Evolutionary conservation across 2,888 invertebrate genomes (phyloP).

Genomic region (Hemicrepidius hirtus): DNA sequence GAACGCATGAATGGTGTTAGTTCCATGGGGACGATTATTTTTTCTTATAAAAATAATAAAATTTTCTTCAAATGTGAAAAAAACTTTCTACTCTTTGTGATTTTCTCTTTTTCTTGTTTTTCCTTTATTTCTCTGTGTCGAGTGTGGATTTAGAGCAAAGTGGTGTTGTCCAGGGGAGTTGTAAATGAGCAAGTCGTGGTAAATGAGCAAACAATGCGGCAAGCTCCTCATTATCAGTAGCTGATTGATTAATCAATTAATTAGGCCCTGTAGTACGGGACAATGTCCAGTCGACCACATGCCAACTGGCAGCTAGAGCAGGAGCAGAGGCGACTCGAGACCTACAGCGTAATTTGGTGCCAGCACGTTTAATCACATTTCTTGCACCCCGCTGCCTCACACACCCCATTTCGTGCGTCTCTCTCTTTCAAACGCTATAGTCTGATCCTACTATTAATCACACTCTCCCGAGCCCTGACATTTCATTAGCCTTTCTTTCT

Average conservation of each 20-base stretch:
- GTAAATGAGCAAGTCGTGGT: too few relatives aligned
- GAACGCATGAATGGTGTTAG: too few relatives aligned
- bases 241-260: slow-evolving; percentile 52
- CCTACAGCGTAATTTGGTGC: slow-evolving; percentile 55
- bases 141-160: too few relatives aligned
- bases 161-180: too few relatives aligned
- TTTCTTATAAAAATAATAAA: too few relatives aligned
- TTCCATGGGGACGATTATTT: too few relatives aligned
- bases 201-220: slow-evolving; percentile 45
- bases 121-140: too few relatives aligned
- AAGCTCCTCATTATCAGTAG: slow-evolving; percentile 39
- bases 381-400: slow-evolving; percentile 48
- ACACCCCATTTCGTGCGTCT: slow-evolving; percentile 45
- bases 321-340: slow-evolving; percentile 41
- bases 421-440: slow-evolving; percentile 43
- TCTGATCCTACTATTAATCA: slow-evolving; percentile 71
- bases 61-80: too few relatives aligned
- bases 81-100: too few relatives aligned
- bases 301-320: slow-evolving; percentile 38
- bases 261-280: slow-evolving; percentile 39
- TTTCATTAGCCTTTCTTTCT: slow-evolving; percentile 72
- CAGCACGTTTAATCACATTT: slow-evolving; percentile 54
- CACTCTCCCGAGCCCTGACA: slow-evolving; percentile 70
- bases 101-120: too few relatives aligned
- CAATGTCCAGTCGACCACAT: slow-evolving; percentile 40